Base-by-base conservation (phyloP, 2,888 invertebrate genomes). In the Steinernema carpocapsae region DNA sequence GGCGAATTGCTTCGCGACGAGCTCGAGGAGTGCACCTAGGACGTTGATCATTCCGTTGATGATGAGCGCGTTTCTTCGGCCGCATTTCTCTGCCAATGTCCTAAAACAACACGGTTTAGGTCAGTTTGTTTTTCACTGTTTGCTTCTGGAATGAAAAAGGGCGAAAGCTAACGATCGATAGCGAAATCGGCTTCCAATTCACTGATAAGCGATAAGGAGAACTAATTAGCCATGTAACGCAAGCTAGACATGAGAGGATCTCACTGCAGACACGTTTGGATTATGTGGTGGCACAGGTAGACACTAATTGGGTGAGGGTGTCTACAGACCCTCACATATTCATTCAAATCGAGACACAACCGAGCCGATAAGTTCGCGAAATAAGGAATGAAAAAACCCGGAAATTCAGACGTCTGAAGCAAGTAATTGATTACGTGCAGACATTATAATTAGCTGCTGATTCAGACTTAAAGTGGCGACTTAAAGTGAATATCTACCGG, bases 41-140 rank as follows among this genome's bases (percentile, higher is more conserved):
- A 89, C 84, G 72, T 88, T 87, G 42, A 85, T 72, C 12, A 85
- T 74, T 6, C 87, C 87, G 72, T 88, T 88, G 43, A 76, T 72
- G 26, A 87, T 80, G 48, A 86, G 77, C 4, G 84, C 85, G 74
- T 85, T 85, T 84, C 85, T 71, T 1, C 87, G 86, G 26, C 89
- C 89, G 76, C 88, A 87, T 56, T 82, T 81, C 76, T 89, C 88
- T 0, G 88, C 87, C 83, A 89, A 86, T 77, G 85, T 71, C 71
- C 85, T 83, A 71, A 64, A 77, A 46, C 24, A 70, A 26, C 37
- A 22, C 10, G 37, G 3, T 37, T 37, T 37, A 3, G 37, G 37
- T 37, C 37, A 37, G 3, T 37, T 37, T 10, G 37, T 10, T n/a
- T n/a, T n/a, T n/a, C n/a, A n/a, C n/a, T n/a, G 48, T 48, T 48